Percentiles rank a stretch among this genome's conserved stretches.
Conservation (phyloP, 2,113 vertebrate species). For the Gymnobelideus leadbeateri region DNA sequence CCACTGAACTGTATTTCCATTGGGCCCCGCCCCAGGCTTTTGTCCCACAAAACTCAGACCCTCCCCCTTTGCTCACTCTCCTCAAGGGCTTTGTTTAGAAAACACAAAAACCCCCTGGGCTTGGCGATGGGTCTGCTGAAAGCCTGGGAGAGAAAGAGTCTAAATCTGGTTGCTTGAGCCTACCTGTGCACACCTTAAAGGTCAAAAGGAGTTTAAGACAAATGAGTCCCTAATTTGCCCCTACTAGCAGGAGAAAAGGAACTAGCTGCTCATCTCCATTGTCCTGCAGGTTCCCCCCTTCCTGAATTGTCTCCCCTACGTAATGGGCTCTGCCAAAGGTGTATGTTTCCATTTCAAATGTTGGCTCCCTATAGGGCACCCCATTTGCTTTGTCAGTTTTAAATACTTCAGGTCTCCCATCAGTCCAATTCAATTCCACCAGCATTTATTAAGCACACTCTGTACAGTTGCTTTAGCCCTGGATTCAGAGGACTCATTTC, state of each 20-base stretch:
- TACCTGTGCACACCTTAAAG: conserved; percentile 88
- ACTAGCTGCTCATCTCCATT: not conserved
- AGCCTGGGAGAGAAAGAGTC: conserved; percentile 84
- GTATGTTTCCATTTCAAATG: not conserved
- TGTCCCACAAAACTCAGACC: conserved; percentile 82
- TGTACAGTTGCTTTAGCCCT: not conserved
- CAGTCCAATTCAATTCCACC: not conserved
- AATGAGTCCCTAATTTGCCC: conserved; percentile 2
- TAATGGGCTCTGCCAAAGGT: not conserved
- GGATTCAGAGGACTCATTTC: not conserved
- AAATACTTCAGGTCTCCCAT: not conserved
- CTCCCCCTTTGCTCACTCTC: conserved; percentile 88
- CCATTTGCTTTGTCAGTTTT: not conserved
- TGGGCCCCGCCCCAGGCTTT: conserved; percentile 84
- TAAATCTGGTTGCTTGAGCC: conserved; percentile 80
- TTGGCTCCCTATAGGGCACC: not conserved
- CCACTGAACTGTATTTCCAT: conserved; percentile 90
- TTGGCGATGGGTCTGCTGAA: conserved; percentile 85
- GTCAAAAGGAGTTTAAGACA: conserved; percentile 78
- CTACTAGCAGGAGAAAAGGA: not conserved
- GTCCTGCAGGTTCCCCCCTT: not conserved
- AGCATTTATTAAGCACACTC: not conserved
- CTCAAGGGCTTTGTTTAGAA: conserved; percentile 91
- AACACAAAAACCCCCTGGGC: conserved; percentile 88
- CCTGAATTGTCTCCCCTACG: not conserved